Evolutionary conservation across 2,888 invertebrate species (phyloP).

Genomic region (Selenia dentaria): DNA sequence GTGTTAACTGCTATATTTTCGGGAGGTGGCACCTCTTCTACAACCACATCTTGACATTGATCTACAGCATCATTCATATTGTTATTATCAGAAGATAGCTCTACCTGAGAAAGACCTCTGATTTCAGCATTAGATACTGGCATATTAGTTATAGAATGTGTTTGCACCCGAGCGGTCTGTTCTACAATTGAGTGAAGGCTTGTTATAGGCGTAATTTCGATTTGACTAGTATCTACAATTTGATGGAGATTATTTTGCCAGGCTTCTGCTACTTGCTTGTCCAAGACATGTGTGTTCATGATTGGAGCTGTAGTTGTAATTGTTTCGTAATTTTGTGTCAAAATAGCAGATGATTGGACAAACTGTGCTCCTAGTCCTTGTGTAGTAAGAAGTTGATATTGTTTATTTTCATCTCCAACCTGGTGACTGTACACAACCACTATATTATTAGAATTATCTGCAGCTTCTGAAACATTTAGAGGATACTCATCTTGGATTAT

Average conservation of each 20-base stretch:
- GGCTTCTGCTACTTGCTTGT: slow-evolving; percentile 53
- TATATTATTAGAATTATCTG: slow-evolving; percentile 86
- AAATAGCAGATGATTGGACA: slow-evolving; percentile 68
- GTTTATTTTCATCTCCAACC: slow-evolving; percentile 81
- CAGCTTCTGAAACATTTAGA: slow-evolving; percentile 79
- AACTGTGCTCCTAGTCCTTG: slow-evolving; percentile 66
- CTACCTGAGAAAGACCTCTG: slow-evolving; percentile 50
- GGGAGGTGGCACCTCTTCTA: slow-evolving; percentile 5
- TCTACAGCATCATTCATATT: neutral
- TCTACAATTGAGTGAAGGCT: slow-evolving; percentile 36
- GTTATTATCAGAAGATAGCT: slow-evolving; percentile 33
- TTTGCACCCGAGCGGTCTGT: slow-evolving; percentile 33
- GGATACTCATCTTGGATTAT: slow-evolving; percentile 85
- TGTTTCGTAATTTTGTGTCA: slow-evolving; percentile 73
- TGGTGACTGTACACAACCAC: slow-evolving; percentile 87
- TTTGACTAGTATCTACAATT: slow-evolving; percentile 41
- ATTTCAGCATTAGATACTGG: slow-evolving; percentile 35
- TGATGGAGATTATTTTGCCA: slow-evolving; percentile 58
- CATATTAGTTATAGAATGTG: slow-evolving; percentile 11
- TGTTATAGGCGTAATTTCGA: slow-evolving; percentile 39
- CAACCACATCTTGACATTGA: slow-evolving; percentile 9
- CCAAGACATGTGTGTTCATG: slow-evolving; percentile 67
- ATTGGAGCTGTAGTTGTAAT: slow-evolving; percentile 74
- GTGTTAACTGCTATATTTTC: slow-evolving; percentile 1
- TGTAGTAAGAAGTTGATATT: slow-evolving; percentile 75